Evolutionary conservation across 2,113 vertebrate genomes (phyloP).

Genomic region (Glaucidium brasilianum): DNA sequence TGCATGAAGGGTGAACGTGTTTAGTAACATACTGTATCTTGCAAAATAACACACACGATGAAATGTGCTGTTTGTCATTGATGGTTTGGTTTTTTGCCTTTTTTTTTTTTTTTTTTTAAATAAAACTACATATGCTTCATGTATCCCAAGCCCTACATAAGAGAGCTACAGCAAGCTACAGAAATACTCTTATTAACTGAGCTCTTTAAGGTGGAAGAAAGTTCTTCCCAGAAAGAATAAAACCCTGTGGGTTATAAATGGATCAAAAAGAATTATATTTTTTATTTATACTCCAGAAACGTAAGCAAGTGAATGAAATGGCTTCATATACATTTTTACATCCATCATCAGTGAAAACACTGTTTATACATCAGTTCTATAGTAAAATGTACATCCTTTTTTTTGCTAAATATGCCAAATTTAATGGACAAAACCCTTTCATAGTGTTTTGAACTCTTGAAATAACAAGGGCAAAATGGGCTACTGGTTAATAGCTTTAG

Average conservation of each 20-base stretch:
- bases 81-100: neutral
- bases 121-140: neutral
- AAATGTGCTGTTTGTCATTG: neutral
- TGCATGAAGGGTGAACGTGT: neutral
- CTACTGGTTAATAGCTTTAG: slow-evolving; percentile 46
- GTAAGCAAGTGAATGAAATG: slow-evolving; percentile 82
- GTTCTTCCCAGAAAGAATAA: slow-evolving; percentile 70
- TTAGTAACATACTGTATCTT: neutral
- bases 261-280: slow-evolving; percentile 81
- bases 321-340: slow-evolving; percentile 86
- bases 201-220: slow-evolving; percentile 50
- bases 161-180: slow-evolving; percentile 49
- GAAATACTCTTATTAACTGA: slow-evolving; percentile 39
- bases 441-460: slow-evolving; percentile 54
- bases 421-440: slow-evolving; percentile 64
- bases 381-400: slow-evolving; percentile 79
- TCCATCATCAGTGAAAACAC: slow-evolving; percentile 80
- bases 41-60: neutral
- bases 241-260: slow-evolving; percentile 79
- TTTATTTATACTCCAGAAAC: slow-evolving; percentile 86
- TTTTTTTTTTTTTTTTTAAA: neutral
- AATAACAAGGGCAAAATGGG: slow-evolving; percentile 51
- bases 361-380: slow-evolving; percentile 80
- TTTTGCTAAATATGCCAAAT: slow-evolving; percentile 68
- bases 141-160: neutral